Evolutionary conservation across 2,113 vertebrate genomes (phyloP).

Genomic region (Genyomyrus donnyi): DNA sequence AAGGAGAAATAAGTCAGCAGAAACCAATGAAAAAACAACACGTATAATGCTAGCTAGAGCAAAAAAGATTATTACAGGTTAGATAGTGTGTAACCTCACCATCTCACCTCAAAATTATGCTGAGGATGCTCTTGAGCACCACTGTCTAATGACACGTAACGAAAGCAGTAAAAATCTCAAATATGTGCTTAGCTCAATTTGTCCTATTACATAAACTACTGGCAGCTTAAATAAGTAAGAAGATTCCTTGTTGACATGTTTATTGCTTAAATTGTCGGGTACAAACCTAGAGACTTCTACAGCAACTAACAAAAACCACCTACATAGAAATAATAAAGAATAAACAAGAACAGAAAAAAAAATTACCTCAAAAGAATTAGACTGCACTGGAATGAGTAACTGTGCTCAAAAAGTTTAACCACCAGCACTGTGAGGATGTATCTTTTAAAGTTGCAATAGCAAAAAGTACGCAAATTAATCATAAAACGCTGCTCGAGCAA

Average conservation of each 20-base stretch:
- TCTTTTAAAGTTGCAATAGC: not conserved
- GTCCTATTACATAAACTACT: slow-evolving; percentile 2
- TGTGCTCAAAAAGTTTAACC: not conserved
- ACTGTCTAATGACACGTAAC: not conserved
- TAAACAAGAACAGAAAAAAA: not conserved
- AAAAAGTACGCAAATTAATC: not conserved
- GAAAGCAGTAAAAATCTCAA: not conserved
- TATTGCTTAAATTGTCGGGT: not conserved
- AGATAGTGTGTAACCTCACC: not conserved
- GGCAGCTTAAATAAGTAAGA: slow-evolving; percentile 15
- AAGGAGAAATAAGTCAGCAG: not conserved
- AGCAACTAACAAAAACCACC: not conserved
- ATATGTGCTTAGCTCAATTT: slow-evolving; percentile 1
- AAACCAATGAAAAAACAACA: not conserved
- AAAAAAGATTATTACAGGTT: slow-evolving; percentile 3
- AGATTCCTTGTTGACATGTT: slow-evolving; percentile 24
- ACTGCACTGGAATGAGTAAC: not conserved
- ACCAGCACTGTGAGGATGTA: not conserved
- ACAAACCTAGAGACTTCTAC: not conserved
- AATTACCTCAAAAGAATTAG: not conserved
- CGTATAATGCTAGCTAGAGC: not conserved
- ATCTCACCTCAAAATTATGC: not conserved
- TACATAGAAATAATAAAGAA: not conserved
- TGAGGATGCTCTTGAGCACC: not conserved
- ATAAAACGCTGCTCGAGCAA: not conserved